Evolutionary conservation across 2,797 vertebrate species (phyloP).

Genomic region (Trichosurus vulpecula): DNA sequence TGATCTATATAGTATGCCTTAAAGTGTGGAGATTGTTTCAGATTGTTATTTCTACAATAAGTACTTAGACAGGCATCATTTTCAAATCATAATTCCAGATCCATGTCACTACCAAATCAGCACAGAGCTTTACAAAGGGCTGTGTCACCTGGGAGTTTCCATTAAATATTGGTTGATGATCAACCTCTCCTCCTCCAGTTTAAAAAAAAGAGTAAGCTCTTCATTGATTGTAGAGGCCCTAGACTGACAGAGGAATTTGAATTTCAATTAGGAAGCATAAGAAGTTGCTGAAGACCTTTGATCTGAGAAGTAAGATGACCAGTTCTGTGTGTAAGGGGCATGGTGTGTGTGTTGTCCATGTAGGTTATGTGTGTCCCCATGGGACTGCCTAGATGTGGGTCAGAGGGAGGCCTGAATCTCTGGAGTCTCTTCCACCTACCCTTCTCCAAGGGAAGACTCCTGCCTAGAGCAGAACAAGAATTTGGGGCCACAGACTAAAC

Average conservation of each 20-base stretch:
- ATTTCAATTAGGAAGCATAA: not conserved
- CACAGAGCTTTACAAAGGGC: not conserved
- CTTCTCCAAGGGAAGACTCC: not conserved
- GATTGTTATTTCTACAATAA: not conserved
- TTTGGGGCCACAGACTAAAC: not conserved
- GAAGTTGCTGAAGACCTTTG: not conserved
- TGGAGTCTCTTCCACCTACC: not conserved
- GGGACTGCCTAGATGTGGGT: not conserved
- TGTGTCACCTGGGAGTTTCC: not conserved
- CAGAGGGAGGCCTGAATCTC: not conserved
- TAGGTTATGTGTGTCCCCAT: not conserved
- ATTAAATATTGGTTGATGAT: not conserved
- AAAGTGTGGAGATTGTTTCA: not conserved
- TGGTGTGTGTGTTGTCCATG: not conserved
- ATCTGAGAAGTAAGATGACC: not conserved
- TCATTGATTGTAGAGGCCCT: not conserved
- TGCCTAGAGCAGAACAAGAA: not conserved
- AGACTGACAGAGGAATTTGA: not conserved
- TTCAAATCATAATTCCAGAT: not conserved
- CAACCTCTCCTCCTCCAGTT: not conserved
- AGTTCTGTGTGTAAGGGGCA: not conserved
- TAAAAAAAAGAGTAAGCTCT: not conserved
- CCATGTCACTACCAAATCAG: not conserved
- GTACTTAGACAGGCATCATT: not conserved
- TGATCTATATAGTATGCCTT: not conserved